Base-by-base conservation (phyloP, 30 jellyfish, hydroid and myxozoan genomes). In the Calvadosia cruxmelitensis region DNA sequence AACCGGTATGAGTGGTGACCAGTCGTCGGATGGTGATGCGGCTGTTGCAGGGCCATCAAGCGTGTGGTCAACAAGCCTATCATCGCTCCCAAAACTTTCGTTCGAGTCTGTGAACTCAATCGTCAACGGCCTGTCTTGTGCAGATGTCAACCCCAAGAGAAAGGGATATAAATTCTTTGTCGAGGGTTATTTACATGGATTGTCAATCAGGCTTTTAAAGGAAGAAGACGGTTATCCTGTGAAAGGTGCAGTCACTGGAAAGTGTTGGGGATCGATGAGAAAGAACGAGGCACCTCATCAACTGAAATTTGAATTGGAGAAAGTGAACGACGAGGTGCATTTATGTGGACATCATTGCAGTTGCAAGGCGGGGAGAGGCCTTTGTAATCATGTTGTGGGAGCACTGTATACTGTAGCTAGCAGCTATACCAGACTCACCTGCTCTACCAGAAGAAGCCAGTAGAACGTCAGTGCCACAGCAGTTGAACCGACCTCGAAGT, bases 321-420 rank as follows among this genome's bases (percentile, higher is more conserved):
- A 66, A 29, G 67, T 20, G 23, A 36, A 34, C 28, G 66, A 31
- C 67, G 34, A 34, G 23, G 66, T 67, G 66, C 29, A 67, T 31
- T 25, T 67, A 34, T 33, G 29, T 29, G 31, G 31, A 67, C 29
- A 23, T 26, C 24, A 49, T 67, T 67, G 76, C 67, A 29, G 33
- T 2, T 67, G 76, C 66, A 67, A 31, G 65, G 74, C 74, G 26
- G 74, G 74, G 12, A 64, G 31, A 29, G 76, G 76, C 27, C 13
- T 29, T 20, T 67, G 76, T 33, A 67, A 67, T 67, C 76, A 67
- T 2, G 34, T 24, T 31, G 13, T 36, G 31, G 76, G 53, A 26
- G 23, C 34, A n/a, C 63, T 67, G 76, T 67, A 12, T 49, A 28
- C n/a, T 25, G 26, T 67, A 29, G 31, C 31, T 50, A 42, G 34